Evolutionary conservation across 2,113 vertebrate species (phyloP).

Genomic region (Pelecanus crispus): DNA sequence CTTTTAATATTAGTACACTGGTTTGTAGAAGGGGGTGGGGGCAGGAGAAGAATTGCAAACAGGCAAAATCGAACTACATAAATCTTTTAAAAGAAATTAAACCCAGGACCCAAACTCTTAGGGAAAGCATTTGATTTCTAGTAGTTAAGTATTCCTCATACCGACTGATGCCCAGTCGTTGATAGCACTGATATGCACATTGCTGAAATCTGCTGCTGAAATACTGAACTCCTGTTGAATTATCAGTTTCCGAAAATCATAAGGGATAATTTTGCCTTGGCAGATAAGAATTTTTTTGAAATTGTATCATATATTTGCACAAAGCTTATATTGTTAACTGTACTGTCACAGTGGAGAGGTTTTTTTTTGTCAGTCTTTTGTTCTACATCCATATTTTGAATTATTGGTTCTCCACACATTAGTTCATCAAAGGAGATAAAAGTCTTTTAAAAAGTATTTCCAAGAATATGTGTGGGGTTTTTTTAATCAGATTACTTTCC

Average conservation of each 20-base stretch:
- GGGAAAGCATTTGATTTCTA: background rate
- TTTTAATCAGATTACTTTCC: background rate
- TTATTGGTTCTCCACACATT: background rate
- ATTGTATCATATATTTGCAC: background rate
- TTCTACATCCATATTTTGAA: background rate
- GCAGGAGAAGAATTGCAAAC: background rate
- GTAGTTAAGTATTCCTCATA: background rate
- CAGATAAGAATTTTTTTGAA: background rate
- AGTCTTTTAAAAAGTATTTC: background rate
- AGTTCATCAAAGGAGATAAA: background rate
- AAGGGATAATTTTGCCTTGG: background rate
- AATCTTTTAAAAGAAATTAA: background rate
- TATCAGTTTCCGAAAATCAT: background rate
- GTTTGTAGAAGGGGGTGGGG: background rate
- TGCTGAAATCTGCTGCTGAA: background rate
- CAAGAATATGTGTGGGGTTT: background rate
- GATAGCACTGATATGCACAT: background rate
- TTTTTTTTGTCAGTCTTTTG: background rate
- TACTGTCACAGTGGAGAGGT: background rate
- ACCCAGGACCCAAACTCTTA: background rate
- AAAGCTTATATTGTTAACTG: background rate
- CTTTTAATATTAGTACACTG: background rate
- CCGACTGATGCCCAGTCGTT: background rate
- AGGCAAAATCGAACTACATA: background rate
- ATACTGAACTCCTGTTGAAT: background rate